Evolutionary conservation across 2,797 vertebrate species (phyloP), one percentile per base, ranked within the genome.

Genomic region (Clarias laeviceps): DNA sequence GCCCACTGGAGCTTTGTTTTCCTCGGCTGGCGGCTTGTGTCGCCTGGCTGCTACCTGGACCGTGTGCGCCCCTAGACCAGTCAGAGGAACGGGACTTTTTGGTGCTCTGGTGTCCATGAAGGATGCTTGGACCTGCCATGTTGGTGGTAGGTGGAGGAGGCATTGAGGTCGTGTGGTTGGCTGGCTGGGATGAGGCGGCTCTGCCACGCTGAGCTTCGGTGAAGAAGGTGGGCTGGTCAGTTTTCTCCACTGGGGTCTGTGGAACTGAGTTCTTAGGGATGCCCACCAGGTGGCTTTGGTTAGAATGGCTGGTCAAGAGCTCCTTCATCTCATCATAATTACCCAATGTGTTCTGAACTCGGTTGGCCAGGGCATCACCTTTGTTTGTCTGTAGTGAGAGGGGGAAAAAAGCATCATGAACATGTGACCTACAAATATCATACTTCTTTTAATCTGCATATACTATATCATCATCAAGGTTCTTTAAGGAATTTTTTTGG

Each of bases 311-410:
- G 86, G 94, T 88, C 80, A 94, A 91, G 57, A 92, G 92, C 89
- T 92, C 93, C 88, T 94, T 94, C 90, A 96, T 94, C 90, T 99
- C 97, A 90, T 99, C 98, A 9, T 98, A 99, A 92, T 95, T 95
- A 82, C 98, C 98, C 91, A 99, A 91, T 95, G 97, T 98, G 91
- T 93, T 97, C 92, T 97, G 97, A 92, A 99, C 96, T 80, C 96
- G 96, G 90, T 94, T 96, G 83, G 98, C 99, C 86, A 99, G 94
- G 85, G 98, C 97, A 93, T 99, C 98, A 27, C 95, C 96, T 94
- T 97, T 98, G 89, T 95, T 96, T 87, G 96, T 99, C 98, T 99
- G 90, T 65, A 92, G 94, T 90, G 29, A 90, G 50, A 54, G 84
- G 45, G 12, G 50, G 40, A 7, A 4, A 8, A 22, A 29, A 29